A percentile compares a stretch with the other conserved stretches of the same genome.
Evolutionary conservation across 2,888 invertebrate species (phyloP).

Genomic region (Platerodrilus igneus): DNA sequence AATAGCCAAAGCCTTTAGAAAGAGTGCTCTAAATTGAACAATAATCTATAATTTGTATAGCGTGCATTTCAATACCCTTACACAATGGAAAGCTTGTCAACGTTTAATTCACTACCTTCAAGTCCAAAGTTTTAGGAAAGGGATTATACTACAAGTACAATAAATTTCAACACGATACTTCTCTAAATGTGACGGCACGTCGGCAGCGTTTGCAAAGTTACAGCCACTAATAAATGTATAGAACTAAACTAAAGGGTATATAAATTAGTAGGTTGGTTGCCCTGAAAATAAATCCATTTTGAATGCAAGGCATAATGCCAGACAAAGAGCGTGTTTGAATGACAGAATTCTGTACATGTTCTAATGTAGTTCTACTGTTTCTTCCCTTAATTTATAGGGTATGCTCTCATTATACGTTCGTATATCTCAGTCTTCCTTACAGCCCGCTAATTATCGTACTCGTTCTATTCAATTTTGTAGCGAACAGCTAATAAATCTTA

Average conservation of each 20-base stretch:
- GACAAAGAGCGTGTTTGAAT: conserved; percentile 31
- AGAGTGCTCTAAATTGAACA: no score
- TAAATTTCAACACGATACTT: no score
- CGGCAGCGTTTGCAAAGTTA: no score
- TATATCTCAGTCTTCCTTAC: conserved; percentile 34
- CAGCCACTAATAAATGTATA: conserved; percentile 18
- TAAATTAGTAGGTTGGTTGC: conserved; percentile 23
- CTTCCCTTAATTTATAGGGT: conserved; percentile 41
- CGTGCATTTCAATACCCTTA: no score
- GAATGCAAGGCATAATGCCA: conserved; percentile 17
- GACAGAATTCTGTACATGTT: conserved; percentile 39
- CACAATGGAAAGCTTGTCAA: no score
- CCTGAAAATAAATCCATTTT: conserved; percentile 22
- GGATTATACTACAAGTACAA: no score
- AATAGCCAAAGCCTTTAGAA: no score
- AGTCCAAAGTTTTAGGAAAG: no score
- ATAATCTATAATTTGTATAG: no score
- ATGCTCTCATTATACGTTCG: conserved; percentile 42
- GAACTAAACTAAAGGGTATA: conserved; percentile 19
- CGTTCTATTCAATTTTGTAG: conserved; percentile 40
- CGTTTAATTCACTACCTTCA: no score
- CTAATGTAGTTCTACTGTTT: conserved; percentile 38
- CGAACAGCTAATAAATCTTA: conserved; percentile 27
- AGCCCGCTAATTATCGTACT: conserved; percentile 40
- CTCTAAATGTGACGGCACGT: no score